Percentiles rank a stretch among this genome's conserved stretches.
Conservation (phyloP, 2,888 invertebrate genomes). For the Blastobasis adustella region DNA sequence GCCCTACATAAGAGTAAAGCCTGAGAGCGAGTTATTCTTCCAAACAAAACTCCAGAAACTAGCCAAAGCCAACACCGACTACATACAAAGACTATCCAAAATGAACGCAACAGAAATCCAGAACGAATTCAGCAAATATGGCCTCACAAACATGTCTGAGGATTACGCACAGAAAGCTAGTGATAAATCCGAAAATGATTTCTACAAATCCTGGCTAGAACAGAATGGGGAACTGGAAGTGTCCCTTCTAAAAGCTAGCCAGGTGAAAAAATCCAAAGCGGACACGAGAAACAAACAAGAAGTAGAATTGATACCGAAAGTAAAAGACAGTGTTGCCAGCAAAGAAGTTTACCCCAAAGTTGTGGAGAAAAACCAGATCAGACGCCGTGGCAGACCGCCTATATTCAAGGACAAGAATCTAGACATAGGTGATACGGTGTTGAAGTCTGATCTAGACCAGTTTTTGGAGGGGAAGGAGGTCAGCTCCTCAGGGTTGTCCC, state of each 20-base stretch:
- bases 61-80: conserved; percentile 54
- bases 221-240: conserved; percentile 68
- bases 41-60: conserved; percentile 55
- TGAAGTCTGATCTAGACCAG: conserved; percentile 67
- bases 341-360: conserved; percentile 42
- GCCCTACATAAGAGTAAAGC: conserved; percentile 52
- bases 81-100: conserved; percentile 50
- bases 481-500: conserved; percentile 63
- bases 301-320: conserved; percentile 59
- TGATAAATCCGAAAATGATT: conserved; percentile 56
- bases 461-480: conserved; percentile 68
- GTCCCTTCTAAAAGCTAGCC: conserved; percentile 53
- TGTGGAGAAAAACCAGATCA: conserved; percentile 43
- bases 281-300: conserved; percentile 48
- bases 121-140: conserved; percentile 60
- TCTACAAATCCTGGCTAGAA: conserved; percentile 65
- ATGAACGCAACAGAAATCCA: conserved; percentile 58
- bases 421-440: conserved; percentile 60
- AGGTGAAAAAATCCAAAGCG: conserved; percentile 41
- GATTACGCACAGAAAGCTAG: conserved; percentile 29
- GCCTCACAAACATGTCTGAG: conserved; percentile 42
- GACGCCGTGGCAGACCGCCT: conserved; percentile 55
- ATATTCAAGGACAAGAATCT: conserved; percentile 62
- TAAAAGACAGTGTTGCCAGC: conserved; percentile 33
- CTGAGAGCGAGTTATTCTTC: conserved; percentile 61